phyloP scores from a whole-genome alignment of 2,888 invertebrate genomes.

The Drosophila neonasuta region DNA sequence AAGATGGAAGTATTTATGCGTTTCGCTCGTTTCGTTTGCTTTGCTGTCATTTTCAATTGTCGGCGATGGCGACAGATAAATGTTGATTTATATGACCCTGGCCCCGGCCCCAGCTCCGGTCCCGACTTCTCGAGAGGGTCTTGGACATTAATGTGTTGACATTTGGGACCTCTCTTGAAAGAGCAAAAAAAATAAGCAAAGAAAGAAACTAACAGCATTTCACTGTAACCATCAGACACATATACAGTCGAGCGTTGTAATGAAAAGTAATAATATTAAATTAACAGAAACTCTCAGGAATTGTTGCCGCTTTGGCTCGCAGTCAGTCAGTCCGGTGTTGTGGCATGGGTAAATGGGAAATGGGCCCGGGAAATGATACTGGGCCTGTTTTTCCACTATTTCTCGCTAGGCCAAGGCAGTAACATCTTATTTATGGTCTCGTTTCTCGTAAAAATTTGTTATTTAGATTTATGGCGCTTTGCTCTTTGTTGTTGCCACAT shows the following conservation, averaged over 20 bases:
- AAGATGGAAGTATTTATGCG: conserved; percentile 47
- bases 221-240: conserved; percentile 34
- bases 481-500: conserved; percentile 75
- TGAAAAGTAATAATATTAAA: conserved; percentile 80
- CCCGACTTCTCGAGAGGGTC: conserved; percentile 22
- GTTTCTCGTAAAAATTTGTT: conserved; percentile 76
- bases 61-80: conserved; percentile 66
- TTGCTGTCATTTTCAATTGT: conserved; percentile 69
- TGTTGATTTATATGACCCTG: conserved; percentile 66
- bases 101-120: conserved; percentile 17
- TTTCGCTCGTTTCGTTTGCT: conserved; percentile 30
- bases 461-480: conserved; percentile 74
- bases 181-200: conserved; percentile 19
- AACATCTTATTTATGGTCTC: conserved; percentile 76
- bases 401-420: conserved; percentile 59
- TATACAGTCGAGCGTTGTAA: conserved; percentile 54
- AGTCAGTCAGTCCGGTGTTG: conserved; percentile 11
- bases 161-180: conserved; percentile 50
- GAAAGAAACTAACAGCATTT: conserved; percentile 63
- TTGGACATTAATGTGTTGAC: conserved; percentile 71
- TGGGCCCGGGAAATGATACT: conserved; percentile 41
- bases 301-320: conserved; percentile 49
- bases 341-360: conserved; percentile 10
- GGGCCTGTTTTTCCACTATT: conserved; percentile 43
- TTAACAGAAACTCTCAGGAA: conserved; percentile 74